These are phyloP conservation scores for Melipona bicolor DNA, from an alignment of 2,888 invertebrate genomes.

Conservation along the genomic window DNA sequence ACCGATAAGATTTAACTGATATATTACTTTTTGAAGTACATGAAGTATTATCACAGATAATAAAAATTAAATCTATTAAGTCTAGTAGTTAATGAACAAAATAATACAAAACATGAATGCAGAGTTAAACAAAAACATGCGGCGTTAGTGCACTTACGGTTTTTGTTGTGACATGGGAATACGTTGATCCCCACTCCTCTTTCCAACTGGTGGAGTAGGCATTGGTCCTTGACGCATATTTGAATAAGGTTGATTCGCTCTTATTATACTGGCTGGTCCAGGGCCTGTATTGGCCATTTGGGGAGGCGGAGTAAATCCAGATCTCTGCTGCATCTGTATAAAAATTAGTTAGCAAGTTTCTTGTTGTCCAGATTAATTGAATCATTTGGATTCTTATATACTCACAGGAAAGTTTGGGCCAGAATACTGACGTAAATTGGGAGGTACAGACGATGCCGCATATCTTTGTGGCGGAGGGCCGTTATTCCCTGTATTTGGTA, in stretches of 20 bases:
- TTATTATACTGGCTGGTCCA: constrained; percentile 86
- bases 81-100: constrained; percentile 20
- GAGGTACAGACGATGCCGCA: constrained; percentile 87
- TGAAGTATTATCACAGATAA: neutral
- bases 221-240: constrained; percentile 88
- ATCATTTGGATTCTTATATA: constrained; percentile 9
- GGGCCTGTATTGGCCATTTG: constrained; percentile 85
- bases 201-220: constrained; percentile 86
- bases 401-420: constrained; percentile 92
- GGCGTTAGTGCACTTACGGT: constrained; percentile 83
- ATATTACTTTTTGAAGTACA: neutral
- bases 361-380: neutral
- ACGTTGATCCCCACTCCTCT: constrained; percentile 87
- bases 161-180: constrained; percentile 88
- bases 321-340: constrained; percentile 86
- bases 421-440: constrained; percentile 87
- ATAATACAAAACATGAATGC: constrained; percentile 27
- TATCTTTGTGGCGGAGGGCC: constrained; percentile 87
- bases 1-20: constrained; percentile 1
- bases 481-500: constrained; percentile 85
- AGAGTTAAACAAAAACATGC: constrained; percentile 20
- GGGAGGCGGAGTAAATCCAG: constrained; percentile 89
- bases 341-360: neutral
- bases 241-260: constrained; percentile 86
- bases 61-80: neutral